phyloP scores from a whole-genome alignment of 23 tunicate genomes.

The Styela plicata region DNA sequence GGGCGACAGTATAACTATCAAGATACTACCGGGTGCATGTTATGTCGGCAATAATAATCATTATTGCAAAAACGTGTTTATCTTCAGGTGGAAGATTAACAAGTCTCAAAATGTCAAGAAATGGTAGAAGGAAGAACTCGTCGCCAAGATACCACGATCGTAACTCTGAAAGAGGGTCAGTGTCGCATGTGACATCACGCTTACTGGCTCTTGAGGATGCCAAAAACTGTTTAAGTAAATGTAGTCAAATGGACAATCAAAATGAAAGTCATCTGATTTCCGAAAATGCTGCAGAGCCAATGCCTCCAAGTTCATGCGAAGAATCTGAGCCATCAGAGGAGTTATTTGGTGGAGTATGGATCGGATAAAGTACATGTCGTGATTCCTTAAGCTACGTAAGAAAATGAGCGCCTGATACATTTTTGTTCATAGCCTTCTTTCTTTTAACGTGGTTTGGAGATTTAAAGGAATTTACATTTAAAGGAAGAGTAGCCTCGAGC shows the following conservation, averaged over 20 bases:
- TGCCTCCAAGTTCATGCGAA: background rate
- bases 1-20: too few species aligned
- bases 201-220: background rate
- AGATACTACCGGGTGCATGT: too few species aligned
- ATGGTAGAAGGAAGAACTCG: background rate
- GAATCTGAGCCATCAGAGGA: background rate
- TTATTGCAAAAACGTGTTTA: too few species aligned
- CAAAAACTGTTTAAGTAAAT: background rate
- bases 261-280: background rate
- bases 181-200: background rate
- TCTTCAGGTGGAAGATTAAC: too few species aligned
- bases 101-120: background rate
- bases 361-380: too few species aligned
- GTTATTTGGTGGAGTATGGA: background rate
- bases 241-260: background rate
- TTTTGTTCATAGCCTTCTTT: too few species aligned
- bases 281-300: background rate
- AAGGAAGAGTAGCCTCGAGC: too few species aligned
- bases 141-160: background rate
- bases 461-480: too few species aligned
- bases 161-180: background rate
- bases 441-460: too few species aligned
- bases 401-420: too few species aligned
- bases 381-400: too few species aligned
- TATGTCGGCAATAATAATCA: too few species aligned